Base-by-base conservation (phyloP, 2,888 invertebrate species). In the Harpalus rufipes region DNA sequence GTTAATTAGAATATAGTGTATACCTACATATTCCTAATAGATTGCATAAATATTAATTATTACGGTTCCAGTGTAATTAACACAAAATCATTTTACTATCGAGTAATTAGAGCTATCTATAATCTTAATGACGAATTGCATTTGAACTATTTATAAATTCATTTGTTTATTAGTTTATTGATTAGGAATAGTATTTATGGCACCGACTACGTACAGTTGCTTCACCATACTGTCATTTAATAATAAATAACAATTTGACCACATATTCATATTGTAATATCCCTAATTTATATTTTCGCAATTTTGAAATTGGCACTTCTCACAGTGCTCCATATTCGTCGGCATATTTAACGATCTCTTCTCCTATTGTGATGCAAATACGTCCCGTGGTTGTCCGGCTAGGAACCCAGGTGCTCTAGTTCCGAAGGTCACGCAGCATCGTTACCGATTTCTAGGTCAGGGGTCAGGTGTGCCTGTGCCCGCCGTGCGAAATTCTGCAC, bases 71-170 rank as follows among this genome's bases (percentile, higher is more conserved):
- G 41, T 41, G 39, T 68, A 68, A 68, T 68, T 68, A 68, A 68
- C 39, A 68, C 39, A 68, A 68, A 68, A 39, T 68, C 68, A 68
- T 14, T 68, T 39, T 7, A 68, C 63, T 63, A 63, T 63, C 63
- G 39, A 39, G 32, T 68, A 68, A 68, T 68, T 39, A 68, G 32
- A 68, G 32, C n/a, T 68, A 68, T 32, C 68, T 68, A 25, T 14
- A 32, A 68, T 68, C 68, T 39, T 68, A 68, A 68, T 68, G 68
- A 68, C 68, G 7, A 68, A 68, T 68, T 68, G 14, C 39, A 68
- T 68, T 68, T 39, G 68, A 68, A 32, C 39, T 68, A 68, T 68
- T 68, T 68, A 39, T 68, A 68, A 68, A n/a, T 68, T 68, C 68
- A 68, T 68, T 68, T 68, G 39, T 68, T 68, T 68, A 68, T 68